These are phyloP conservation scores for Tyrophagus putrescentiae DNA, from an alignment of 1,140 invertebrate genomes.

Conservation along the genomic window DNA sequence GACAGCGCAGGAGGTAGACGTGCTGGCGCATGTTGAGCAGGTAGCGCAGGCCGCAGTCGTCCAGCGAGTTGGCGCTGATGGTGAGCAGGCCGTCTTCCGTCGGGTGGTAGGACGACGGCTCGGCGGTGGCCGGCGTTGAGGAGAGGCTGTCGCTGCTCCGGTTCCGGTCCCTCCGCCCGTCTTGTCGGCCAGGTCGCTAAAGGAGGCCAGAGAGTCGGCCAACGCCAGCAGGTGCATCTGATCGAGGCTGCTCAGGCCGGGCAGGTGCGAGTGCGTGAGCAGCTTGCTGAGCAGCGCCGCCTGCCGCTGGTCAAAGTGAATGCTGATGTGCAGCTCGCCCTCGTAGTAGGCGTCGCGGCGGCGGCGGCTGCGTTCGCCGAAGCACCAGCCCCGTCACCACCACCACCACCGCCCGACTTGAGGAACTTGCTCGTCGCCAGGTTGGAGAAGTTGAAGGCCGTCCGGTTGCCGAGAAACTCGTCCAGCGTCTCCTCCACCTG, in stretches of 20 bases:
- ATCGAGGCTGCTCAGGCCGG: conserved; percentile 88
- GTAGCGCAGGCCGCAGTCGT: conserved; percentile 93
- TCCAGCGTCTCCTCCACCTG: conserved; percentile 62
- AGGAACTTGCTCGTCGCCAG: conserved; percentile 23
- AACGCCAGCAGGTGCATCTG: conserved; percentile 97
- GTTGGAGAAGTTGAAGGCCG: conserved; percentile 24
- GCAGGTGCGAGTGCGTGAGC: conserved; percentile 86
- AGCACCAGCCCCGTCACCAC: too few relatives aligned
- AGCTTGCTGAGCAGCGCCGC: conserved; percentile 50
- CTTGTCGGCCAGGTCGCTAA: conserved; percentile 28
- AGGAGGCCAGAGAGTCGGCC: conserved; percentile 87
- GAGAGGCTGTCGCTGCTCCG: conserved; percentile 12
- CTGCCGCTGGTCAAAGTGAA: conserved; percentile 66
- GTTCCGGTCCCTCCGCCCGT: background rate
- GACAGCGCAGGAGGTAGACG: conserved; percentile 76
- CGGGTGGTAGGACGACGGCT: too few relatives aligned
- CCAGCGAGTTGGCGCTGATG: conserved; percentile 55
- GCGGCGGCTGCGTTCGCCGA: too few relatives aligned
- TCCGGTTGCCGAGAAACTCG: conserved; percentile 37
- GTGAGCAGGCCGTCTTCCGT: conserved; percentile 18
- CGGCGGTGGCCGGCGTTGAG: conserved; percentile 40
- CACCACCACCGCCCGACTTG: conserved; percentile 27
- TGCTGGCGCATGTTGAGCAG: conserved; percentile 94
- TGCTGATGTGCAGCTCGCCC: conserved; percentile 35
- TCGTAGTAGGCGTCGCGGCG: conserved; percentile 35